A percentile compares a stretch with the other conserved stretches of the same genome.
Conservation (phyloP, 2,888 invertebrate genomes). For the Chymomyza amoena region DNA sequence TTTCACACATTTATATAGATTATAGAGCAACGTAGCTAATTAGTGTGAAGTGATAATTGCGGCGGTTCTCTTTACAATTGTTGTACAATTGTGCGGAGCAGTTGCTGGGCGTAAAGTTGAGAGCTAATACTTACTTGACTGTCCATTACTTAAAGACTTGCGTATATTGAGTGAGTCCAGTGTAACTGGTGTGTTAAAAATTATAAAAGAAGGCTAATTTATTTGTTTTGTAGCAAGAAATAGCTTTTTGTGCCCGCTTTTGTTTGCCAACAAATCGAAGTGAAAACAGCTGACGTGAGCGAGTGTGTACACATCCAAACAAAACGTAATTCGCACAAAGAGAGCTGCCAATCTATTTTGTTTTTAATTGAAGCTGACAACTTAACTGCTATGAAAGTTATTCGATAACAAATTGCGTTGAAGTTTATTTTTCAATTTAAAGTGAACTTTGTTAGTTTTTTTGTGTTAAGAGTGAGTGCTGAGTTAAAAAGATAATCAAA, state of each 20-base stretch:
- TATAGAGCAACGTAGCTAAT: constrained; percentile 42
- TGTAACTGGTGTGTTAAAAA: constrained; percentile 25
- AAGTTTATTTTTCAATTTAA: not conserved
- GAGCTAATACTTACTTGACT: constrained; percentile 68
- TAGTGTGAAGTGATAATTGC: constrained; percentile 33
- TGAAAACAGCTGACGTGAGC: not conserved
- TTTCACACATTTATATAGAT: constrained; percentile 28
- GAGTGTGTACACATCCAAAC: not conserved
- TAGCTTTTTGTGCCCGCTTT: not conserved
- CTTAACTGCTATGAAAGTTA: not conserved
- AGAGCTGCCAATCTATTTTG: constrained; percentile 19
- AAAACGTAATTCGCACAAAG: not conserved
- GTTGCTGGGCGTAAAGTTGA: not conserved
- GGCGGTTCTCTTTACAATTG: not conserved
- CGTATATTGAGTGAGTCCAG: not conserved
- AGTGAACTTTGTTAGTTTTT: no score
- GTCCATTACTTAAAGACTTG: constrained; percentile 62
- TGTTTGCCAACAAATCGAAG: not conserved
- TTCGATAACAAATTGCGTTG: not conserved
- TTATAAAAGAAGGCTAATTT: constrained; percentile 39
- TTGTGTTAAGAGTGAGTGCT: no score
- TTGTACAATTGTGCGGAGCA: not conserved
- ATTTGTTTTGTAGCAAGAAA: constrained; percentile 13
- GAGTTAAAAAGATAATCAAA: no score
- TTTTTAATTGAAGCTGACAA: not conserved